These are phyloP conservation scores for Chloroceryle inda DNA, from an alignment of 2,797 vertebrate species.

Conservation along the genomic window DNA sequence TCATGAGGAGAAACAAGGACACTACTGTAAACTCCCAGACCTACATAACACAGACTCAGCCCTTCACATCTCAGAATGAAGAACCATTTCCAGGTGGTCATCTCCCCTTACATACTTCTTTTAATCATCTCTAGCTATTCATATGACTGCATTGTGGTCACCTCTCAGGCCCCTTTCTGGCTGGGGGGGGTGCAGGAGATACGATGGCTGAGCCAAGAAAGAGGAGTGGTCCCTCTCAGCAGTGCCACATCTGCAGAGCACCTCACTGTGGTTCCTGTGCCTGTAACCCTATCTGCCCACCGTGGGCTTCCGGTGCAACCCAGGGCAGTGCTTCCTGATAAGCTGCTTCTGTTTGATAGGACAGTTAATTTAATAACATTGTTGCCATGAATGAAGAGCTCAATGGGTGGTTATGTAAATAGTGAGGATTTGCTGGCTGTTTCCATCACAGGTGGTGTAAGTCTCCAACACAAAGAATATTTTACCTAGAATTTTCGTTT, in stretches of 20 bases:
- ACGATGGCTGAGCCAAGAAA: background rate
- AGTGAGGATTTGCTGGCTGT: background rate
- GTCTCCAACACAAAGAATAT: background rate
- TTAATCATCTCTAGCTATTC: background rate
- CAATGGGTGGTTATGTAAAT: background rate
- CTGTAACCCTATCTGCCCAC: too few species aligned
- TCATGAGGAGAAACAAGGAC: background rate
- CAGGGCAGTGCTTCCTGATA: background rate
- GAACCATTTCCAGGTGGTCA: background rate
- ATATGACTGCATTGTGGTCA: fast-evolving
- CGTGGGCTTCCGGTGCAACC: fast-evolving
- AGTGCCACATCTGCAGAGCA: fast-evolving
- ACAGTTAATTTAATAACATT: background rate
- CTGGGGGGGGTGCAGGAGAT: background rate
- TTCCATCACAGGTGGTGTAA: background rate
- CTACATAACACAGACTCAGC: background rate
- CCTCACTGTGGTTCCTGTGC: background rate
- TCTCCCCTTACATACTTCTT: background rate
- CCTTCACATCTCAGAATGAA: background rate
- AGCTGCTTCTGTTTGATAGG: background rate
- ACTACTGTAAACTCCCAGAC: background rate
- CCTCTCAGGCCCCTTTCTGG: background rate
- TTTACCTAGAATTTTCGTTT: background rate
- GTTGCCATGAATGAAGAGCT: background rate
- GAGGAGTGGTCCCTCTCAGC: background rate